Evolutionary conservation across 2,797 vertebrate species (phyloP), one percentile per base, ranked within the genome.

Genomic region (Anguilla anguilla): DNA sequence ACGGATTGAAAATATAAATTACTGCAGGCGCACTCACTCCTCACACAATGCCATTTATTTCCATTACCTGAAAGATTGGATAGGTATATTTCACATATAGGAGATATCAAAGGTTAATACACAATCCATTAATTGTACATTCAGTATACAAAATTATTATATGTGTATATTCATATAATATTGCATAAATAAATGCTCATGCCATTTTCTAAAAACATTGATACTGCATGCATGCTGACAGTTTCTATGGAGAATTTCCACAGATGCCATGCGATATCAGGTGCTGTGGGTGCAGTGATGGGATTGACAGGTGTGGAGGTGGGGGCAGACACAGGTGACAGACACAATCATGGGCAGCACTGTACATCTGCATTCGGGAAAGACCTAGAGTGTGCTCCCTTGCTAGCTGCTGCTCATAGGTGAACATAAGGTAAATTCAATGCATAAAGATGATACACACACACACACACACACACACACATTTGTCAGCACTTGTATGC

Each of bases 81-180:
- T 51, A 77, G 35, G 35, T 77, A 51, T 82, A 51, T 25, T 22
- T 82, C 31, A 79, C 15, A 25, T 25, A 86, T 74, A 83, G 61
- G 67, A 87, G 84, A 86, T 84, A 25, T 25, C 85, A 72, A 85
- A 11, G 17, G 39, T 77, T 46, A 85, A 83, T 84, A 59, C n/a
- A 83, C 86, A 88, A 88, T 53, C 51, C 1, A 31, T 31, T 74
- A 11, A 74, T 35, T 74, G 1, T 74, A 77, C 39, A 43, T 39
- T 13, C 31, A 43, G 15, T 19, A 43, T 2, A 13, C 11, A 43
- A 7, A 79, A 39, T 43, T 17, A 79, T 39, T 6, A 31, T 39
- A 35, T 10, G 39, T 74, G 72, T 72, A 74, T 74, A n/a, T 67
- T 67, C 6, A n/a, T 67, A 67, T 67, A 28, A 67, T 25, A 67